These are phyloP conservation scores for Hyles euphorbiae DNA, from an alignment of 1,140 invertebrate species.

Conservation along the genomic window DNA sequence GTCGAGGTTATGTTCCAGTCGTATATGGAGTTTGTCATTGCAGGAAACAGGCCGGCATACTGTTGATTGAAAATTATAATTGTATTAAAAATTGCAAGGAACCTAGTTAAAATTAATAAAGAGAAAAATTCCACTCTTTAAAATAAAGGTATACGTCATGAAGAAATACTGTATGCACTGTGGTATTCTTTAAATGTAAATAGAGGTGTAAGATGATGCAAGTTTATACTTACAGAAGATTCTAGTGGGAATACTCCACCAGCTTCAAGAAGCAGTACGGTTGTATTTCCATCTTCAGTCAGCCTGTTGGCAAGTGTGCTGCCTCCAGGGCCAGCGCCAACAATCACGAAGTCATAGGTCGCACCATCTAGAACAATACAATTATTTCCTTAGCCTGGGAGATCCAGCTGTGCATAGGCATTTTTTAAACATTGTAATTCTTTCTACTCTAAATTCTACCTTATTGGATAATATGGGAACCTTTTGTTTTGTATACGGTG, in stretches of 20 bases:
- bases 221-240: constrained; percentile 12
- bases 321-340: constrained; percentile 63
- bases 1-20: constrained; percentile 8
- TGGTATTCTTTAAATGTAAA: too few species aligned
- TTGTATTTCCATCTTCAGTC: constrained; percentile 41
- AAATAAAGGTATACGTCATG: too few species aligned
- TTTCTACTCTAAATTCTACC: too few species aligned
- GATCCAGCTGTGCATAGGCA: too few species aligned
- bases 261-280: constrained; percentile 67
- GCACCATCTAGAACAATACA: constrained; percentile 5
- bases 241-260: constrained; percentile 15
- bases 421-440: too few species aligned
- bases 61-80: background rate
- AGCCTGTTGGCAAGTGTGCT: constrained; percentile 74
- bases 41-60: constrained; percentile 8
- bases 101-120: too few species aligned
- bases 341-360: constrained; percentile 13
- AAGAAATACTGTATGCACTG: too few species aligned
- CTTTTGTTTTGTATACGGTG: too few species aligned
- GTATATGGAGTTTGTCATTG: background rate
- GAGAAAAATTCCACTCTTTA: too few species aligned
- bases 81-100: background rate
- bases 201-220: background rate
- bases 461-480: too few species aligned
- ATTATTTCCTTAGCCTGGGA: too few species aligned